phyloP scores from a whole-genome alignment of 2,888 invertebrate genomes.

The Pediacus dermestoides region DNA sequence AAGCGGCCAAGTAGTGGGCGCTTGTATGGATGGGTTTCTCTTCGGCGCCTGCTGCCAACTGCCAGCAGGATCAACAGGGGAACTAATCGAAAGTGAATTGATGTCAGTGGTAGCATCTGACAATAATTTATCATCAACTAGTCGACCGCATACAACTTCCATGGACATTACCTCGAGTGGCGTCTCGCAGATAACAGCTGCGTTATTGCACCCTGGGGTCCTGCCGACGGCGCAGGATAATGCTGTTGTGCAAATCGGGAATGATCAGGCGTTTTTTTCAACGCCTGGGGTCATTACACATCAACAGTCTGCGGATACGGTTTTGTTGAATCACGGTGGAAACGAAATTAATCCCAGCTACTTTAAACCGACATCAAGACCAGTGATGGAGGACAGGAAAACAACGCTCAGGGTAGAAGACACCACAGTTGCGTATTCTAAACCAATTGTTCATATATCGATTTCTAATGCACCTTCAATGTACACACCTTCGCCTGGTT shows the following conservation, averaged over 20 bases:
- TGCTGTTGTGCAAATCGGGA: conserved; percentile 40
- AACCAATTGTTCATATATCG: conserved; percentile 42
- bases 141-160: conserved; percentile 31
- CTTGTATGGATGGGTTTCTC: conserved; percentile 90
- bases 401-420: conserved; percentile 35
- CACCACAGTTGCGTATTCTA: conserved; percentile 33
- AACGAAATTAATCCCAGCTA: conserved; percentile 47
- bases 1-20: conserved; percentile 79
- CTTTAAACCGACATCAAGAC: conserved; percentile 33
- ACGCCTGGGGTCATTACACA: conserved; percentile 46
- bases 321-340: conserved; percentile 57
- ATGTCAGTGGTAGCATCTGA: too few relatives aligned
- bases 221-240: conserved; percentile 46
- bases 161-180: conserved; percentile 57
- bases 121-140: too few relatives aligned
- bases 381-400: conserved; percentile 33
- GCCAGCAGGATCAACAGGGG: conserved; percentile 52
- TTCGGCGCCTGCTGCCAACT: conserved; percentile 89
- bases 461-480: conserved; percentile 43
- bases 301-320: conserved; percentile 57
- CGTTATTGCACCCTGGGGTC: conserved; percentile 46
- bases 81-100: conserved; percentile 33
- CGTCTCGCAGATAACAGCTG: conserved; percentile 56
- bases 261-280: conserved; percentile 35
- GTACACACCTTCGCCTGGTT: conserved; percentile 37